Base-by-base conservation (phyloP, 2,888 invertebrate species). In the Drosophila fulvimacula region DNA sequence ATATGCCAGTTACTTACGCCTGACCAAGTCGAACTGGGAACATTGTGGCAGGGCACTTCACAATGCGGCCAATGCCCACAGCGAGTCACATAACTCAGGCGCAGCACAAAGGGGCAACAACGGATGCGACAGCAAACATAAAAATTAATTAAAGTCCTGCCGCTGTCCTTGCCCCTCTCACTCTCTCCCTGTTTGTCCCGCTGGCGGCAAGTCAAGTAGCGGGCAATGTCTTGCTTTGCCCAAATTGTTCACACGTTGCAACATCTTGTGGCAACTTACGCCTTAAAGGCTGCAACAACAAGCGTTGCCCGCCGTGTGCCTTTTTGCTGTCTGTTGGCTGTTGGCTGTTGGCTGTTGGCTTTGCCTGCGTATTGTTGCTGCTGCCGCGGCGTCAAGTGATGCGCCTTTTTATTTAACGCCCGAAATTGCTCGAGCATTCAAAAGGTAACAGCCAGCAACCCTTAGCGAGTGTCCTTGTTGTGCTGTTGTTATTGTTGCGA, bases 231-330 rank as follows among this genome's bases (percentile, higher is more conserved):
- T 86, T 81, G 73, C 69, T 81, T 70, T 66, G 46, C 76, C 56
- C 64, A 65, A 81, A 74, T 81, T 81, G 83, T 86, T 86, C 86
- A 86, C 86, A 86, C 86, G 88, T 89, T 88, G 73, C 70, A 81
- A 81, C 83, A 81, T 81, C 83, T 80, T 82, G 83, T 69, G 72
- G 67, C 74, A 77, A 57, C 64, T 42, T 72, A 77, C 74, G 83
- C 78, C 83, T 80, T 77, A 70, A 82, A 80, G 83, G 66, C 81
- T 80, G 81, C 81, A 81, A 67, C 72, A 75, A 69, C 71, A 55
- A 60, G 44, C 58, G 62, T 11, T 13, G 36, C 17, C 17, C 10
- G 10, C 2, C 42, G 44, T 34, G 27, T 36, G n/a, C 36, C 57
- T 15, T 36, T 51, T n/a, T 5, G 4, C 27, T 27, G 6, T 27